Evolutionary conservation across 1,140 invertebrate genomes (phyloP).

Genomic region (Rhagoletis zephyria): DNA sequence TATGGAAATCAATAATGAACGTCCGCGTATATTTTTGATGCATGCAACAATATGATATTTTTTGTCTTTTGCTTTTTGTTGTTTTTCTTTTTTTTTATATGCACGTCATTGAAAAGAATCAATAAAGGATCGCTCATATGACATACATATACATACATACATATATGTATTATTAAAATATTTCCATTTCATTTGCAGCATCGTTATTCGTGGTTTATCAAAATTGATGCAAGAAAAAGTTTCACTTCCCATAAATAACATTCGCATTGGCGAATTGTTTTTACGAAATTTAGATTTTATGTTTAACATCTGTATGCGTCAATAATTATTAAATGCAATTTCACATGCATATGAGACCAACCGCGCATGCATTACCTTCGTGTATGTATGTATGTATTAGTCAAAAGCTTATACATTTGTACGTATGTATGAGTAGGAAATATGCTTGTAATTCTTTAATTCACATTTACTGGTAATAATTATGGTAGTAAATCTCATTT

Average conservation of each 20-base stretch:
- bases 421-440: no score
- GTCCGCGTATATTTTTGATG: background rate
- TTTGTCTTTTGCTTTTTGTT: background rate
- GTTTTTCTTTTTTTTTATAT: background rate
- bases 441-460: no score
- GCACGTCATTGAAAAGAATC: background rate
- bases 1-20: conserved; percentile 7
- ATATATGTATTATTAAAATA: background rate
- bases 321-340: no score
- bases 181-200: conserved; percentile 36
- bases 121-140: background rate
- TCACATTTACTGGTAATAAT: no score
- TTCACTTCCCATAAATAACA: background rate
- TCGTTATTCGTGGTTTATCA: background rate
- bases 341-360: no score
- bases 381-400: no score
- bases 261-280: no score
- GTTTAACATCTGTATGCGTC: no score
- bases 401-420: no score
- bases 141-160: background rate
- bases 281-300: no score
- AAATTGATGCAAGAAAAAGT: background rate
- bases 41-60: background rate
- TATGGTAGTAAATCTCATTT: no score
- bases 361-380: no score